Percentiles rank a stretch among this genome's conserved stretches.
These are phyloP conservation scores for Apodemia mormo DNA, from an alignment of 2,888 invertebrate species.

Conservation along the genomic window DNA sequence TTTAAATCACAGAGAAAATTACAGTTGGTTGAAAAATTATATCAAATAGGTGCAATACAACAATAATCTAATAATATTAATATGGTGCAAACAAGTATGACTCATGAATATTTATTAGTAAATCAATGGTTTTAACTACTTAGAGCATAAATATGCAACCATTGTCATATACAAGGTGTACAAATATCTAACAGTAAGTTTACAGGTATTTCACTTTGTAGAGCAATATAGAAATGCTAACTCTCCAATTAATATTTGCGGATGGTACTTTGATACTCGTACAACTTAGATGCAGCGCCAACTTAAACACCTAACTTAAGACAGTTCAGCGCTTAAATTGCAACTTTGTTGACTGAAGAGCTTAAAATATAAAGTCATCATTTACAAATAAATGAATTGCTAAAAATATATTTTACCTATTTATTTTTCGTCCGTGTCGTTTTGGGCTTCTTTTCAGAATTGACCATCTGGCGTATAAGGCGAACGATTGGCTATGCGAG, in stretches of 20 bases:
- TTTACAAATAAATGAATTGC: neutral
- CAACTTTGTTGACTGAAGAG: neutral
- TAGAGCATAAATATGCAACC: neutral
- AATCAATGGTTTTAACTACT: neutral
- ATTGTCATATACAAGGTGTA: neutral
- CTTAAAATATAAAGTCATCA: neutral
- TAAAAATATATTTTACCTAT: too few relatives aligned
- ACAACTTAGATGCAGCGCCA: slow-evolving; percentile 54
- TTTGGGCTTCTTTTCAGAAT: too few relatives aligned
- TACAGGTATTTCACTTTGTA: slow-evolving; percentile 33
- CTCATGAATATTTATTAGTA: too few relatives aligned
- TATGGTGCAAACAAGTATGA: too few relatives aligned
- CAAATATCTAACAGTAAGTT: neutral
- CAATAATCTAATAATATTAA: too few relatives aligned
- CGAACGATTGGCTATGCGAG: too few relatives aligned
- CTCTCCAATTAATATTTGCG: slow-evolving; percentile 65
- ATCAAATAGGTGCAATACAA: too few relatives aligned
- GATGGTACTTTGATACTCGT: slow-evolving; percentile 54
- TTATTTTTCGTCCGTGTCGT: too few relatives aligned
- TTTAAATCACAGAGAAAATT: too few relatives aligned
- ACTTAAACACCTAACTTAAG: slow-evolving; percentile 28
- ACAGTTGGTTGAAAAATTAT: too few relatives aligned
- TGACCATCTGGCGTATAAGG: too few relatives aligned
- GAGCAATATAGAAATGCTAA: slow-evolving; percentile 28
- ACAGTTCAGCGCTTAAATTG: neutral